phyloP scores from a whole-genome alignment of 2,797 vertebrate genomes.

The Spondyliosoma cantharus region DNA sequence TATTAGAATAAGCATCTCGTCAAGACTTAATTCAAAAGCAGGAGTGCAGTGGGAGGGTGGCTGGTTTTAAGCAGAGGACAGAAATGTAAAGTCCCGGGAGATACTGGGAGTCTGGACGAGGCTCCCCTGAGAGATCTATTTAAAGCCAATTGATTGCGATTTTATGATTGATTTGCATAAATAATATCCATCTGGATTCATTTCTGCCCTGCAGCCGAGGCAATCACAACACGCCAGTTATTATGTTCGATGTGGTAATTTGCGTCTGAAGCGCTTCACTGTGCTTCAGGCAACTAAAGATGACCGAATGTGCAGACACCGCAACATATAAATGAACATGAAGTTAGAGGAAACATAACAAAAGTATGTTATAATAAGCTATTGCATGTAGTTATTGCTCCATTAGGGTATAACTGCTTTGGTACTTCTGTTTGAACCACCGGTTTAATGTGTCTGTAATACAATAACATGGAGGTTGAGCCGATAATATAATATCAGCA shows the following conservation, averaged over 20 bases:
- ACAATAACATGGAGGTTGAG: neutral
- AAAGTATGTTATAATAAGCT: neutral
- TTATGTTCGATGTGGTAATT: conserved; percentile 23
- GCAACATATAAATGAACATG: conserved; percentile 2
- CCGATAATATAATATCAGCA: neutral
- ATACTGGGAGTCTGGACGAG: neutral
- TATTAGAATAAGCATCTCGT: conserved; percentile 16
- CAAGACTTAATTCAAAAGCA: neutral
- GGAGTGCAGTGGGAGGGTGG: neutral
- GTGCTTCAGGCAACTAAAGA: neutral
- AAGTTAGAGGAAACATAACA: neutral
- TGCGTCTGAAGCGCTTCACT: conserved; percentile 6
- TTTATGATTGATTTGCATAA: conserved; percentile 46
- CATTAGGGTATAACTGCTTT: conserved; percentile 16
- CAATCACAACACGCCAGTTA: conserved; percentile 17
- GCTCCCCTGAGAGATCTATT: conserved; percentile 27
- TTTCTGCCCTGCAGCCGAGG: conserved; percentile 2
- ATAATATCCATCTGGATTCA: conserved; percentile 37
- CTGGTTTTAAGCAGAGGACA: neutral
- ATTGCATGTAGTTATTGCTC: neutral
- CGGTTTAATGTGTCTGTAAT: neutral
- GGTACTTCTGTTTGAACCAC: conserved; percentile 1
- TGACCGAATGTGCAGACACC: conserved; percentile 22
- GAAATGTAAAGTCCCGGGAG: conserved; percentile 13
- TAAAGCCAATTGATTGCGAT: conserved; percentile 18